Evolutionary conservation across 2,888 invertebrate genomes (phyloP), one percentile per base, ranked within the genome.

Genomic region (Xestia sexstrigata): DNA sequence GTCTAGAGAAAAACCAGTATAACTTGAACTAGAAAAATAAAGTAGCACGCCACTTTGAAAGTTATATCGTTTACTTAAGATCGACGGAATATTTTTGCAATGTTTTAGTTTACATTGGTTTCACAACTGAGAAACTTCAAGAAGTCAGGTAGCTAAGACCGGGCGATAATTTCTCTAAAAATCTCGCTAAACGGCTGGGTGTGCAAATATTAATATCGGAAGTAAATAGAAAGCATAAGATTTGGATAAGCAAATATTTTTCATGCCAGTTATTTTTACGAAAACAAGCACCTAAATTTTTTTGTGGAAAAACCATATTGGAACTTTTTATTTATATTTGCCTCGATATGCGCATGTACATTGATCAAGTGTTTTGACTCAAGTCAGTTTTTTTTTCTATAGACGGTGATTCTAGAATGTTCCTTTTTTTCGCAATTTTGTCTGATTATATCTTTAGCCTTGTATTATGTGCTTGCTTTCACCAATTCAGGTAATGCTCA

Each of bases 171-270:
- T 90, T 90, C 90, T 87, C 86, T 85, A 76, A 87, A 87, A 79
- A 86, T 84, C 76, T 84, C 82, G 82, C 87, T 89, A 91, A 88
- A 89, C 78, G 49, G 62, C 60, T 63, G 35, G 76, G 78, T 82
- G 87, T 86, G 87, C 86, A 87, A 88, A 90, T 81, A 89, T 78
- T 62, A 81, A 77, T 79, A 83, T 81, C 42, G 79, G 69, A 76
- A 87, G 88, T 85, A 92, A 93, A 92, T 91, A 93, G 93, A 93
- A 93, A 93, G 93, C 84, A 75, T 74, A 76, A 84, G 87, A 88
- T 88, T 88, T 89, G 87, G 75, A 83, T 70, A 82, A 0, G 79
- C 60, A 58, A 76, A 77, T 66, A 77, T 82, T 82, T 73, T 70
- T 20, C 30, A 42, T 30, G 69, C n/a, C 20, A 9, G 47, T 26